Base-by-base conservation (phyloP, 2,113 vertebrate species). In the Crocuta crocuta region DNA sequence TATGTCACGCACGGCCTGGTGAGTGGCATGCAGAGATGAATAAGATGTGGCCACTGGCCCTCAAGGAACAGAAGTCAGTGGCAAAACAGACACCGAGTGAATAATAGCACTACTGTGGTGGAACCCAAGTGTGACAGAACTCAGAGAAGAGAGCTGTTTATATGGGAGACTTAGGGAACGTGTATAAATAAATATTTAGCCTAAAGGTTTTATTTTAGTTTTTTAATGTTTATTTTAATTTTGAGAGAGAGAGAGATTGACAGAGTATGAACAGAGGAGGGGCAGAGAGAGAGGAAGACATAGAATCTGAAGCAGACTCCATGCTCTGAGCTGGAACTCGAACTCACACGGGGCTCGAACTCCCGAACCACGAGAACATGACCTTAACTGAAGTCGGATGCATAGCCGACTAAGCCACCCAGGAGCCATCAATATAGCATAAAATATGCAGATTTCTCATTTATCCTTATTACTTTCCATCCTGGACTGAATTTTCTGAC, bases 81-180 rank as follows among this genome's bases (percentile, higher is more conserved):
- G 1, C 33, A 26, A 50, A 76, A 8, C 23, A 39, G 28, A 50
- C 16, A 35, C 11, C 4, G 21, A 24, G 12, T 7, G 8, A 63
- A 53, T 26, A 11, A 11, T 0, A 2, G 24, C 39, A 5, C 11
- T 4, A n/a, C 7, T 21, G 0, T 10, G 16, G 33, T 23, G 11
- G 45, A 31, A 31, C 31, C 26, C 58, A 12, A 17, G 33, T 0
- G 1, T 21, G 11, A 8, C 4, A 39, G 68, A 16, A n/a, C 10
- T 4, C 39, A 23, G 10, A 71, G 28, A 11, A 83, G 3, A 79
- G 45, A 24, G 4, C 15, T 33, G 11, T 55, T 68, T 13, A 9
- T 1, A 21, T 45, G 31, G 50, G 35, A 73, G 74, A 45, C 39
- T n/a, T 39, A 26, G 5, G 23, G 11, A 12, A 45, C 5, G 3